Percentiles rank a stretch among this genome's conserved stretches.
phyloP scores from a whole-genome alignment of 2,113 vertebrate genomes.

The Budorcas taxicolor region DNA sequence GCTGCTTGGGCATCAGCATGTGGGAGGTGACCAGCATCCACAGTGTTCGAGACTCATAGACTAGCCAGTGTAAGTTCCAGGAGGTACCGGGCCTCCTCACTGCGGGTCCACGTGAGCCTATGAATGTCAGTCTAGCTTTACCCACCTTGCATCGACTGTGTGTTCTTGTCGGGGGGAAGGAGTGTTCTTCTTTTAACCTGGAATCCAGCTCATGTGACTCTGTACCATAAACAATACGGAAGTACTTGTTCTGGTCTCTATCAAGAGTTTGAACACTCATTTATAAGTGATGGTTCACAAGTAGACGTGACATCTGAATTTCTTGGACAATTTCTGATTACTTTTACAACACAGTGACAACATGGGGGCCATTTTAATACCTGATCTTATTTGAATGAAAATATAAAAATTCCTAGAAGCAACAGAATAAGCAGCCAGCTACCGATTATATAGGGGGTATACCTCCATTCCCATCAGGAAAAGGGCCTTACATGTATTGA shows the following conservation, averaged over 20 bases:
- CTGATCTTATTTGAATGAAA: background rate
- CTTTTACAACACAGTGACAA: background rate
- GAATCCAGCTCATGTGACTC: background rate
- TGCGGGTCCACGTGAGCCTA: background rate
- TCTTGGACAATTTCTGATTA: background rate
- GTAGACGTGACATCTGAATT: background rate
- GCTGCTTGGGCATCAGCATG: too few relatives aligned
- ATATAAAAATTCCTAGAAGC: background rate
- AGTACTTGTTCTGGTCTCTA: background rate
- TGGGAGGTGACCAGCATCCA: too few relatives aligned
- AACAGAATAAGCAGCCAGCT: background rate
- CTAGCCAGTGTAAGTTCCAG: background rate
- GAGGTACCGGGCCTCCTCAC: background rate
- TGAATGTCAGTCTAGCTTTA: background rate
- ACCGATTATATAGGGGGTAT: background rate
- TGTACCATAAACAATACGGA: background rate
- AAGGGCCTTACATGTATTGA: background rate
- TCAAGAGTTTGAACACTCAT: background rate
- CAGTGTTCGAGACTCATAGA: background rate
- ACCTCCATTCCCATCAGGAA: background rate
- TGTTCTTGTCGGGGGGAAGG: background rate
- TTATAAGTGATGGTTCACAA: conserved; percentile 13
- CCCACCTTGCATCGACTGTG: background rate
- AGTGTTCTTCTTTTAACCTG: conserved; percentile 1
- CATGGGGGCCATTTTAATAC: background rate